Conservation (phyloP, 2,797 vertebrate species). For the Spinus pinus region DNA sequence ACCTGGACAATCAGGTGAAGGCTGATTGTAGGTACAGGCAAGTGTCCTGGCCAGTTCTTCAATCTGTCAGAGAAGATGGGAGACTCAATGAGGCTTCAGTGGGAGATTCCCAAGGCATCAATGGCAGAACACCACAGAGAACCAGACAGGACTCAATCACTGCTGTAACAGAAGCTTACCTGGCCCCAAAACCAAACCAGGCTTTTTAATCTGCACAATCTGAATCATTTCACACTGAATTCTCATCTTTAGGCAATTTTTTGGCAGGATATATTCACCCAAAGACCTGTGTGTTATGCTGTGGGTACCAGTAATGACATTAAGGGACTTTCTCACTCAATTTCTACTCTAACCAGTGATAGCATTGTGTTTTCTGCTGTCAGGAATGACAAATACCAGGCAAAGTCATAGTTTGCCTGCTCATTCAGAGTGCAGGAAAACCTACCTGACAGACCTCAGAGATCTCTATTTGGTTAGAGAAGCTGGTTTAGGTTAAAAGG, state of each 20-base stretch:
- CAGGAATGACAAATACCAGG: not conserved
- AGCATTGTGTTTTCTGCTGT: not conserved
- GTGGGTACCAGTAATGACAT: not conserved
- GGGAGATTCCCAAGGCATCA: not conserved
- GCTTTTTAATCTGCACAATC: not conserved
- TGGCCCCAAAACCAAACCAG: not conserved
- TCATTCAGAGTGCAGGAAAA: not conserved
- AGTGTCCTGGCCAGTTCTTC: constrained; percentile 87
- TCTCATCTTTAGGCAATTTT: not conserved
- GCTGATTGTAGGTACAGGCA: constrained; percentile 80
- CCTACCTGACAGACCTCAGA: not conserved
- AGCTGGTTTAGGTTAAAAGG: not conserved
- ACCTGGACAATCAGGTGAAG: constrained; percentile 78
- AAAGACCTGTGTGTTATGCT: not conserved
- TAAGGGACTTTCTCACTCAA: not conserved
- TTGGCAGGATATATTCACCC: not conserved
- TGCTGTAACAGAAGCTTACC: not conserved
- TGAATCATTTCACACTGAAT: not conserved
- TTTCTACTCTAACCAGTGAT: not conserved
- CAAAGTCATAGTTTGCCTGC: not conserved
- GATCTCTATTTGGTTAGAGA: not conserved
- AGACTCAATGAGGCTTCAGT: not conserved
- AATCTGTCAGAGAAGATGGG: constrained; percentile 75
- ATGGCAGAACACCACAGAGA: not conserved
- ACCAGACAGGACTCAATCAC: not conserved